Conservation (phyloP, 1,140 invertebrate species). For the Centruroides sculpturatus region DNA sequence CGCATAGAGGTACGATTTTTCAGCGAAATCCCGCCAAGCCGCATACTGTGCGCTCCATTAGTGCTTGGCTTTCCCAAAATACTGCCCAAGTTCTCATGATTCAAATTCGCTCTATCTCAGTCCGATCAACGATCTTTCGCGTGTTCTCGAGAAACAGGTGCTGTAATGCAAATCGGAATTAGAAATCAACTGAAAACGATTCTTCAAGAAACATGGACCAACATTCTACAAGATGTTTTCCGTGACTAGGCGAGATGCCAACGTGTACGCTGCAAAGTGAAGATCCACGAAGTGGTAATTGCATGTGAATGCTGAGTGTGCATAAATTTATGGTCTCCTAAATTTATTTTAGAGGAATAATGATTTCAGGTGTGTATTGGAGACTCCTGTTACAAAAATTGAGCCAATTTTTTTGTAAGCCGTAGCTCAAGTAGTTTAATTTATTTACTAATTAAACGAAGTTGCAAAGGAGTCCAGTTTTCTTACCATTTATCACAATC, state of each 20-base stretch:
- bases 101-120: neutral
- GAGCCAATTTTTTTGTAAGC: no score
- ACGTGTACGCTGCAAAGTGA: no score
- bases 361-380: no score
- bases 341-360: no score
- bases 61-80: neutral
- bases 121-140: neutral
- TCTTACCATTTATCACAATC: no score
- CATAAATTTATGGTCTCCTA: no score
- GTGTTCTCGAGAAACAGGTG: neutral
- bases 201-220: neutral
- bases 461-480: no score
- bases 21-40: neutral
- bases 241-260: neutral
- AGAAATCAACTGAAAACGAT: neutral
- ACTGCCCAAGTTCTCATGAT: neutral
- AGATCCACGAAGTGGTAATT: no score
- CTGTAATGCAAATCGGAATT: neutral
- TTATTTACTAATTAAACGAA: no score
- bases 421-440: no score
- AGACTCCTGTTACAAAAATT: no score
- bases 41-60: neutral
- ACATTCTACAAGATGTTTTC: neutral
- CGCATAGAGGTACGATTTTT: neutral
- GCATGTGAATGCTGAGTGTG: no score